These are phyloP conservation scores for Eremobia ochroleuca DNA, from an alignment of 2,888 invertebrate genomes.

Conservation along the genomic window DNA sequence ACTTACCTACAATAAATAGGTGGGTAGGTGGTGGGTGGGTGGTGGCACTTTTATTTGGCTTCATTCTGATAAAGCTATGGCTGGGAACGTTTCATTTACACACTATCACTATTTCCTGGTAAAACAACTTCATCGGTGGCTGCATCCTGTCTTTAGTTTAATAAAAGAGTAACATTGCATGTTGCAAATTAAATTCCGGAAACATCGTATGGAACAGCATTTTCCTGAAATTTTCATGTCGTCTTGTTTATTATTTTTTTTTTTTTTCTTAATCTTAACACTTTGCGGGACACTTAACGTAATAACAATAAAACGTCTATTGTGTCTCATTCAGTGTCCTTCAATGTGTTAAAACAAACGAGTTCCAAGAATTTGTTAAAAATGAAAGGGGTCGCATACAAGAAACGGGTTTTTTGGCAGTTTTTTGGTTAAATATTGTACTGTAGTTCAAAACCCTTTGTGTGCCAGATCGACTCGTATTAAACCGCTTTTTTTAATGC, in stretches of 20 bases:
- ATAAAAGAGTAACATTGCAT: background rate
- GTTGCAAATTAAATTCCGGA: constrained; percentile 15
- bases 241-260: too few relatives aligned
- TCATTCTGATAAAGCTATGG: background rate
- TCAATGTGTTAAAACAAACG: too few relatives aligned
- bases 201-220: background rate
- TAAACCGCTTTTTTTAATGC: background rate
- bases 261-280: too few relatives aligned
- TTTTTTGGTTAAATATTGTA: background rate
- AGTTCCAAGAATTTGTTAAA: background rate
- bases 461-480: background rate
- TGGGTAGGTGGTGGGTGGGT: too few relatives aligned
- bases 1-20: too few relatives aligned
- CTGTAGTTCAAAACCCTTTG: rapidly evolving
- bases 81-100: background rate
- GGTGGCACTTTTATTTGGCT: background rate
- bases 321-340: too few relatives aligned
- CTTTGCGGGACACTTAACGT: too few relatives aligned
- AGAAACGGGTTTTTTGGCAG: background rate
- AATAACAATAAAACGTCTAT: too few relatives aligned
- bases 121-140: background rate
- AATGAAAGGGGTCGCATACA: rapidly evolving
- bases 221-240: constrained; percentile 39
- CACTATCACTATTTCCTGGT: background rate
- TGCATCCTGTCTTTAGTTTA: background rate